A percentile compares a stretch with the other conserved stretches of the same genome.
These are phyloP conservation scores for Plestiodon gilberti DNA, from an alignment of 2,113 vertebrate species.

Conservation along the genomic window DNA sequence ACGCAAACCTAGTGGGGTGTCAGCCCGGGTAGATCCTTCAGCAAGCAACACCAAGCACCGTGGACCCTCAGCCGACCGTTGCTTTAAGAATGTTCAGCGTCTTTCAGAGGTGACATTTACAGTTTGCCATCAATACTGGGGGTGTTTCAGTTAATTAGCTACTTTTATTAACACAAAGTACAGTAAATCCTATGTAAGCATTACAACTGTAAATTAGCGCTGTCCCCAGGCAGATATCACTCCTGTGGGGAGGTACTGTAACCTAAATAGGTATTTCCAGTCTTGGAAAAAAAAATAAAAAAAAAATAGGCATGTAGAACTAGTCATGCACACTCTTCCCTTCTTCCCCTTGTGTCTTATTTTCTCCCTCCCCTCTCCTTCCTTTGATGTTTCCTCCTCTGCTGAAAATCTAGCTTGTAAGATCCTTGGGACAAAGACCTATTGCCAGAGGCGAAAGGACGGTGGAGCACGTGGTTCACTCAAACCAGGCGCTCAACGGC, in stretches of 20 bases:
- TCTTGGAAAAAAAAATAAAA: conserved; percentile 4
- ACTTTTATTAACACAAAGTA: conserved; percentile 65
- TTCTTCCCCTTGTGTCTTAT: not conserved
- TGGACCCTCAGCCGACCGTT: rapidly evolving
- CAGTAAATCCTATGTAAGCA: conserved; percentile 50
- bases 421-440: not conserved
- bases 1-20: conserved; percentile 27
- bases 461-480: no score
- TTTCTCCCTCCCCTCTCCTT: not conserved
- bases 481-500: no score
- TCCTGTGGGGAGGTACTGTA: conserved; percentile 40
- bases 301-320: not conserved
- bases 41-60: not conserved
- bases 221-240: conserved; percentile 28
- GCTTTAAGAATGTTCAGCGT: conserved; percentile 35
- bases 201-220: conserved; percentile 60
- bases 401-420: no score
- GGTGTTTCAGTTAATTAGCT: conserved; percentile 64
- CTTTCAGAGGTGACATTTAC: conserved; percentile 59
- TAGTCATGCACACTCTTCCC: not conserved
- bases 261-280: conserved; percentile 33
- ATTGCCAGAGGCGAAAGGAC: no score
- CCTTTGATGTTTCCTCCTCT: not conserved
- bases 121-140: conserved; percentile 54
- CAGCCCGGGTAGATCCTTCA: not conserved